These are phyloP conservation scores for Chelonoidis abingdonii DNA, from an alignment of 2,113 vertebrate species.

Conservation along the genomic window DNA sequence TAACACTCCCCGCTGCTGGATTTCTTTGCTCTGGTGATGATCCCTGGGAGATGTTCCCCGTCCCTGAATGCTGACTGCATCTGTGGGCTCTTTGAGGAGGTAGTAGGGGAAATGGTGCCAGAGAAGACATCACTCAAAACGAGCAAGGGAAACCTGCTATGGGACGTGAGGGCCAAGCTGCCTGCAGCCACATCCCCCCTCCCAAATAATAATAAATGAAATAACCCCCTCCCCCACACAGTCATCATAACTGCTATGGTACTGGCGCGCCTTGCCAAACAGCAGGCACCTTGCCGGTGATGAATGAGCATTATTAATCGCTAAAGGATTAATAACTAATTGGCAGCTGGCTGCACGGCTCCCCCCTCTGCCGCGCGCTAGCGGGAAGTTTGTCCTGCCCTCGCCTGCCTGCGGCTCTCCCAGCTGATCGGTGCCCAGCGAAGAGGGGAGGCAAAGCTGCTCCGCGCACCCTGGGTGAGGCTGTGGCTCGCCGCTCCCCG, in stretches of 20 bases:
- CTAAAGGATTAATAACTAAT: neutral
- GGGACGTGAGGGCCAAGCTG: rapidly evolving
- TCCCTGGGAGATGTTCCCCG: rapidly evolving
- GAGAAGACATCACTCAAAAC: neutral
- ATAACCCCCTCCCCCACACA: rapidly evolving
- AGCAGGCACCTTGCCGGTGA: neutral
- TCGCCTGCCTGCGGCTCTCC: neutral
- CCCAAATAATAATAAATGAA: neutral
- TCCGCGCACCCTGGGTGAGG: constrained; percentile 7
- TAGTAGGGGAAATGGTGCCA: rapidly evolving
- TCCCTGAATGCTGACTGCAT: neutral
- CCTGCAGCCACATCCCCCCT: rapidly evolving
- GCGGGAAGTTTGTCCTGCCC: constrained; percentile 17
- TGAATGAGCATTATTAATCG: rapidly evolving
- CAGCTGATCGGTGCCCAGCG: neutral
- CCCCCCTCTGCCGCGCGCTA: neutral
- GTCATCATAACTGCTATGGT: neutral
- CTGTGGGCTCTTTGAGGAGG: rapidly evolving
- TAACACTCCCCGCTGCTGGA: neutral
- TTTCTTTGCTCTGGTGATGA: neutral
- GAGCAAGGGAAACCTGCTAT: rapidly evolving
- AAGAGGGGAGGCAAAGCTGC: neutral
- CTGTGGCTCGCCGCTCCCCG: constrained; percentile 28
- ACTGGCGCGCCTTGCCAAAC: neutral
- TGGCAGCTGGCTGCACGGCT: neutral